Base-by-base conservation (phyloP, 2,113 vertebrate species). In the Dasyurus viverrinus region DNA sequence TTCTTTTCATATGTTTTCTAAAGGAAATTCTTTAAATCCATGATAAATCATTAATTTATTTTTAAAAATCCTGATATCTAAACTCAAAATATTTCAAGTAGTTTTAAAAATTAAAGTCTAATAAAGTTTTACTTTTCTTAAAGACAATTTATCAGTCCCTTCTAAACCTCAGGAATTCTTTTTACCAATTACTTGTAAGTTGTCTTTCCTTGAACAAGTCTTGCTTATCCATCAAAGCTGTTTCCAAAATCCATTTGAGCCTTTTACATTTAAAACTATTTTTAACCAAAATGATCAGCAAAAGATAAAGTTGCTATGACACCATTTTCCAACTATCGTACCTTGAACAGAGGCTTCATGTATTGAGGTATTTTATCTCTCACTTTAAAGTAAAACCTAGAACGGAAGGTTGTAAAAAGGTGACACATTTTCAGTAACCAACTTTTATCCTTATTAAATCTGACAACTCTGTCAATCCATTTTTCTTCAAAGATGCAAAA, bases 291-390 rank as follows among this genome's bases (percentile, higher is more conserved):
- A 92, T 10, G 8, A 54, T 90, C 47, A 93, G 2, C 30, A 46
- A 93, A 84, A 94, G n/a, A 89, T 94, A 90, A 96, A 54, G 10
- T 95, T 95, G 23, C 46, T 89, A 52, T 5, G 48, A 42, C 14
- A 90, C 89, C 8, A 95, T 54, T 47, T 96, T 96, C 93, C 11
- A 94, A 54, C 11, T 91, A 94, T 53, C 91, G 14, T 94, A 90
- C 94, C 27, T 55, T 93, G 53, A 90, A 2, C 27, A 89, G 53
- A 26, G 22, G 0, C 22, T 94, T 96, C 54, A 68, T 68, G 36
- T 94, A 46, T 68, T 93, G 2, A 84, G 68, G 42, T 84, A 84
- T 84, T 84, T 84, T 84, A 84, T 84, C 68, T 23, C 19, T 84
- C 68, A 84, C 68, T 84, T 84, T 16, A 84, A 84, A 84, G 68